Conservation (phyloP, 1,140 invertebrate genomes). For the Drosophila punjabiensis region DNA sequence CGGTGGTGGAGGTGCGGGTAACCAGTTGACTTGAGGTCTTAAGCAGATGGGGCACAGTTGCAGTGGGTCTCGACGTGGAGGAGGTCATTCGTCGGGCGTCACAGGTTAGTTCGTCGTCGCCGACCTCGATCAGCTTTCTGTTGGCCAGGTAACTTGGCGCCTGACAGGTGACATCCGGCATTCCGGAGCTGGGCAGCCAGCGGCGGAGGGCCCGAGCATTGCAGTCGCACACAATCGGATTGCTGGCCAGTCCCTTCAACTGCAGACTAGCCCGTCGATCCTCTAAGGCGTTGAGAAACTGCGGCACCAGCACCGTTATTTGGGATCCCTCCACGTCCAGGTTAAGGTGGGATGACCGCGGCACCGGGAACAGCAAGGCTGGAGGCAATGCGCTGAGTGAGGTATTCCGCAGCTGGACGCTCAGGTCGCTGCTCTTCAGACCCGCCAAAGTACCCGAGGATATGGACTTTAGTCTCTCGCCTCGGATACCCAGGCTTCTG, state of each 20-base stretch:
- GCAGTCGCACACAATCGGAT: conserved; percentile 95
- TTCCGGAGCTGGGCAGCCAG: conserved; percentile 89
- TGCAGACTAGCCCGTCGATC: conserved; percentile 91
- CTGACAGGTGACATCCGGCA: conserved; percentile 88
- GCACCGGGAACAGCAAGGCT: conserved; percentile 94
- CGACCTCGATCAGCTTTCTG: conserved; percentile 90
- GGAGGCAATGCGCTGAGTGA: conserved; percentile 91
- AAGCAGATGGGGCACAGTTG: conserved; percentile 65
- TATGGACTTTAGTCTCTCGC: conserved; percentile 91
- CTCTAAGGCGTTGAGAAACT: conserved; percentile 92
- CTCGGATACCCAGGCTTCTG: conserved; percentile 90
- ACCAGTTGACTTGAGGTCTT: conserved; percentile 85
- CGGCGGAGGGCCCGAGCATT: conserved; percentile 91
- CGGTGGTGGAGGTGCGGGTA: conserved; percentile 87
- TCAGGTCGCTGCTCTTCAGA: conserved; percentile 90
- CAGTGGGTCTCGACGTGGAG: conserved; percentile 85
- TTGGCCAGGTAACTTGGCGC: conserved; percentile 90
- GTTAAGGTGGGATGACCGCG: conserved; percentile 92
- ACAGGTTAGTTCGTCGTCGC: conserved; percentile 92
- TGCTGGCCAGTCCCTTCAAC: conserved; percentile 90
- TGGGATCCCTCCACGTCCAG: conserved; percentile 93
- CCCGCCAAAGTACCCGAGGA: conserved; percentile 93
- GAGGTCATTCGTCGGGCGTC: conserved; percentile 88
- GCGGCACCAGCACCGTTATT: conserved; percentile 90
- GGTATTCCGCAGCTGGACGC: conserved; percentile 91